phyloP scores from a whole-genome alignment of 2,797 vertebrate species.

The Petrocephalus sullivani region DNA sequence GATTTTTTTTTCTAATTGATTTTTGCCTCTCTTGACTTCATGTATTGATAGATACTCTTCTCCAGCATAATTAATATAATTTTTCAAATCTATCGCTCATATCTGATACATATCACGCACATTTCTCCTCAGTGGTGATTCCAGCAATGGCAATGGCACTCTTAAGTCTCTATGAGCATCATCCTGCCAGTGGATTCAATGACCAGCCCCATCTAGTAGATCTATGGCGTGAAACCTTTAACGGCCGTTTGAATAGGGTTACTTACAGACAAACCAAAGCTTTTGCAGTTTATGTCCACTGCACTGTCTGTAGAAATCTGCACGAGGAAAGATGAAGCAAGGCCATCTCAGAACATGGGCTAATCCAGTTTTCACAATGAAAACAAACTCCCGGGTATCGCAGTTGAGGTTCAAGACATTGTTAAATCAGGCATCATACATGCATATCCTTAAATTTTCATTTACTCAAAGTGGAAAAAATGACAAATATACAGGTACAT shows the following conservation, averaged over 20 bases:
- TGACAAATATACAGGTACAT: not conserved
- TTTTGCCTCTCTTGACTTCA: not conserved
- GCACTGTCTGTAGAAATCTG: not conserved
- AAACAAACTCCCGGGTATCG: not conserved
- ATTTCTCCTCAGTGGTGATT: not conserved
- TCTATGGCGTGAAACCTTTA: not conserved
- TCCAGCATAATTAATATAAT: not conserved
- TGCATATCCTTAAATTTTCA: not conserved
- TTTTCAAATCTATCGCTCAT: not conserved
- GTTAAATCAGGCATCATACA: not conserved
- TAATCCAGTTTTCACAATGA: not conserved
- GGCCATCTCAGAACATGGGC: not conserved
- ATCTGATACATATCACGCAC: not conserved
- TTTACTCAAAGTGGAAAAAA: not conserved
- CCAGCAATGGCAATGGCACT: not conserved
- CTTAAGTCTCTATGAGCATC: not conserved
- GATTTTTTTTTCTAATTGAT: constrained; percentile 24
- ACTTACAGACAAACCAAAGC: constrained; percentile 1
- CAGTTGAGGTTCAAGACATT: not conserved
- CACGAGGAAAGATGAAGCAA: not conserved
- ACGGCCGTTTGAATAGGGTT: not conserved
- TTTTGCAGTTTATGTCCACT: not conserved
- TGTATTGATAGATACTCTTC: not conserved
- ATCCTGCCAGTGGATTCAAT: not conserved
- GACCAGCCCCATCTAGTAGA: not conserved